Evolutionary conservation across 2,888 invertebrate genomes (phyloP).

Genomic region (Nemotelus pantherinus): DNA sequence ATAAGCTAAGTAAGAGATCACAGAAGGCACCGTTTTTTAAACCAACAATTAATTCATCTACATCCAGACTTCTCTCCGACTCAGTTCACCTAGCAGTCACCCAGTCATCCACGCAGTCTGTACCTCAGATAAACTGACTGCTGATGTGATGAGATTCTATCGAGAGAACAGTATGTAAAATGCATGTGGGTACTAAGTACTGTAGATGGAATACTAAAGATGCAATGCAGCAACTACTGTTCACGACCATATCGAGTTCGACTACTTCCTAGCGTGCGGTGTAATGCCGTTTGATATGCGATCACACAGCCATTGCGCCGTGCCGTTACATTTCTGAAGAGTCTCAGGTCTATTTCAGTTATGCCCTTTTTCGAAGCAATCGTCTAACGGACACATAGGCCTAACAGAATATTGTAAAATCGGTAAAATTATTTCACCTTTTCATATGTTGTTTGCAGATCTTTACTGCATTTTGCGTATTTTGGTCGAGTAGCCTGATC

Average conservation of each 20-base stretch:
- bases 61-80: too few relatives aligned
- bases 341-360: slow-evolving; percentile 26
- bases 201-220: not conserved
- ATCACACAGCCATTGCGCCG: too few relatives aligned
- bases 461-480: slow-evolving; percentile 20
- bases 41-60: too few relatives aligned
- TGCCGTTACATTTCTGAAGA: not conserved
- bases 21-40: too few relatives aligned
- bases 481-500: not conserved
- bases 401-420: slow-evolving; percentile 27
- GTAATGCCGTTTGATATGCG: too few relatives aligned
- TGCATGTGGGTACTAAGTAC: slow-evolving; percentile 35
- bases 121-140: slow-evolving; percentile 35
- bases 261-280: too few relatives aligned
- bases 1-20: too few relatives aligned
- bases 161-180: slow-evolving; percentile 23
- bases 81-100: not conserved
- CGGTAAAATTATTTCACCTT: slow-evolving; percentile 28
- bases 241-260: not conserved
- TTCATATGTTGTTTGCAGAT: not conserved
- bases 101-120: not conserved
- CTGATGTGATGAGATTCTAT: slow-evolving; percentile 44
- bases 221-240: slow-evolving; percentile 18
- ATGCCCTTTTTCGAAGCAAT: slow-evolving; percentile 30
- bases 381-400: slow-evolving; percentile 22